Evolutionary conservation across 2,113 vertebrate genomes (phyloP), one percentile per base, ranked within the genome.

Genomic region (Brevimyrus niger): DNA sequence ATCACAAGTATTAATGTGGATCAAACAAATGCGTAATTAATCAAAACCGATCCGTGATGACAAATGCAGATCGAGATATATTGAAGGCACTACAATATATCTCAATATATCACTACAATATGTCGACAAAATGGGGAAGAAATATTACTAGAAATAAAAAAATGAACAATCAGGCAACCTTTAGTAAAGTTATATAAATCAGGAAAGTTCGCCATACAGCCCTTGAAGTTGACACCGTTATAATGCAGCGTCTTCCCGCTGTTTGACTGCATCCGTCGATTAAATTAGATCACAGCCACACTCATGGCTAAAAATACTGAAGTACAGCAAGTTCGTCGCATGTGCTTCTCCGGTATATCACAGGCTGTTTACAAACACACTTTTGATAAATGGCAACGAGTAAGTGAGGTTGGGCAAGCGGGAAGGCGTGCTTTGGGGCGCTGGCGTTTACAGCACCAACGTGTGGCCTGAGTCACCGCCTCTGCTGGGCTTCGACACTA

Each of bases 401-500:
- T 89, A 76, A 82, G 8, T 82, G 80, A 19, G 44, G 13, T 3
- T 10, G 10, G 42, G 11, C 13, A 6, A 31, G 13, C 55, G 17
- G 65, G 69, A 61, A 86, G 44, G 15, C 44, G 47, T 15, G 19
- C n/a, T 61, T 46, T 35, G 15, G 6, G 48, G 48, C 35, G 85
- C 23, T 19, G 50, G 27, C 87, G 88, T 87, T 89, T n/a, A 21
- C 58, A 35, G 23, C 88, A 21, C 47, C 90, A 1, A 89, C 84
- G 4, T 51, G 90, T 4, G 11, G 35, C 6, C 69, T 65, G 42
- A 87, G 91, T 76, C 91, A n/a, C 91, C 95, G 92, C 95, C 94
- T 88, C 90, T 0, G 47, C 1, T 10, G 42, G 83, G 87, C 69
- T 50, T 83, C 65, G 58, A 76, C 65, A 38, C 89, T 11, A 84